Base-by-base conservation (phyloP, 2,797 vertebrate genomes). In the Helostoma temminkii region DNA sequence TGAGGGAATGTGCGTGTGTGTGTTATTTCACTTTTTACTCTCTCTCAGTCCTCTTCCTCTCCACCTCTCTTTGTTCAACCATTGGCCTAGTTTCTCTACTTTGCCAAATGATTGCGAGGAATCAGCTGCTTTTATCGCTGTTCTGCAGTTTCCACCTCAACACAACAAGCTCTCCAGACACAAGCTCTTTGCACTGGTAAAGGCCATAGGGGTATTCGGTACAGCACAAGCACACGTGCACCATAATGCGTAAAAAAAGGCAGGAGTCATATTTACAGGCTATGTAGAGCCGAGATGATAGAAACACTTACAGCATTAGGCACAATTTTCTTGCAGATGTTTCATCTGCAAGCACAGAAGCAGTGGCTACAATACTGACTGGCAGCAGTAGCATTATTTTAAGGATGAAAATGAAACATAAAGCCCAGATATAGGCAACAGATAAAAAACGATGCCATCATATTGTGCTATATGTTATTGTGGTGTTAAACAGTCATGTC, bases 71-170 rank as follows among this genome's bases (percentile, higher is more conserved):
- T 73, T 30, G 25, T 45, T 16, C 47, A 43, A 39, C 48, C 70
- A n/a, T 45, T 71, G 56, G 76, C 76, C 65, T 71, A 67, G 34
- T 76, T 76, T 58, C 48, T 61, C 64, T 83, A 59, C 71, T 81
- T 70, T 85, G 57, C 84, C 76, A 78, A 88, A 78, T 76, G 85
- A 64, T 61, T 57, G 19, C 80, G 86, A 92, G 81, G 91, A 94
- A 92, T 93, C 90, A 91, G 82, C 88, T 90, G 76, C 90, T 82
- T 76, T 53, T 78, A 81, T 83, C 65, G 81, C 74, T 42, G 82
- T 76, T 84, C 79, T 78, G 60, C 81, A 82, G 64, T 87, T 81
- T 88, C 61, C 78, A 45, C 81, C 76, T 88, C 81, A 77, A 87
- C 71, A 78, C 71, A 69, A 78, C 61, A 61, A 64, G 9, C 64